Conservation (phyloP, 2,888 invertebrate species). For the Prenolepis imparis region DNA sequence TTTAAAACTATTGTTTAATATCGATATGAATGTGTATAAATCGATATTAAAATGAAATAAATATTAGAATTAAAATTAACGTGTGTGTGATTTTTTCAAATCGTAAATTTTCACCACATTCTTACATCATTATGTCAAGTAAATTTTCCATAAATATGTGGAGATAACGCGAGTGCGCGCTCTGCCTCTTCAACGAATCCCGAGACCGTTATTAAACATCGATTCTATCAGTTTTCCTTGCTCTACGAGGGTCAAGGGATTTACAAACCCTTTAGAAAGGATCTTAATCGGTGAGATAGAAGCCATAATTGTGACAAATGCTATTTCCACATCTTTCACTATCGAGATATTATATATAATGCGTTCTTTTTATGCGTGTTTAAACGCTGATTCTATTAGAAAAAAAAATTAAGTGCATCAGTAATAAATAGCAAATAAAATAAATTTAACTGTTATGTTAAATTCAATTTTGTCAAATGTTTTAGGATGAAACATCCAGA, state of each 20-base stretch:
- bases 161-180: background rate
- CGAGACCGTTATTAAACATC: constrained; percentile 48
- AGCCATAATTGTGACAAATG: constrained; percentile 59
- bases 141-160: constrained; percentile 14
- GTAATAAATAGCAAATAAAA: constrained; percentile 7
- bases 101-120: constrained; percentile 8
- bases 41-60: background rate
- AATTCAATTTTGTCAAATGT: background rate
- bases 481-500: background rate
- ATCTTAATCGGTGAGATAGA: constrained; percentile 22
- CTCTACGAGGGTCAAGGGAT: constrained; percentile 20
- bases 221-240: constrained; percentile 33
- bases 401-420: background rate
- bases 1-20: background rate
- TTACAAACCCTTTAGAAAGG: constrained; percentile 45
- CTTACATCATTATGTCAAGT: background rate
- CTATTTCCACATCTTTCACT: constrained; percentile 43
- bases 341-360: constrained; percentile 28
- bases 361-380: constrained; percentile 16
- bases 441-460: background rate
- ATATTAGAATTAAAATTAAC: background rate
- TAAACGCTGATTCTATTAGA: background rate
- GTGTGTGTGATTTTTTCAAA: background rate
- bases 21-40: background rate
- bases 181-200: background rate